Evolutionary conservation across 1,140 invertebrate species (phyloP), one percentile per base, ranked within the genome.

Genomic region (Trichonephila clavata): DNA sequence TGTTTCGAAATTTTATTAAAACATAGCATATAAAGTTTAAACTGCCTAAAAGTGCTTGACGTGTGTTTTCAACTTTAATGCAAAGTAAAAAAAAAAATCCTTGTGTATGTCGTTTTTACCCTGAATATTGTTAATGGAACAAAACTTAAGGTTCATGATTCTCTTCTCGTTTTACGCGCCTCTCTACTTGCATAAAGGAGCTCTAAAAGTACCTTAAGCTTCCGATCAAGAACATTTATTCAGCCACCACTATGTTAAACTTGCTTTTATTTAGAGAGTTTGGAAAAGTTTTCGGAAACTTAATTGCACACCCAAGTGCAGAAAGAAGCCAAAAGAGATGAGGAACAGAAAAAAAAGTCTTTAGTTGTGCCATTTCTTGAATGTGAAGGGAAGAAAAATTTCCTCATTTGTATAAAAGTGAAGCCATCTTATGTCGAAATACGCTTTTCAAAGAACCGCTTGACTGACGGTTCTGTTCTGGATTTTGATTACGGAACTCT

Each of bases 221-320:
- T 32, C 32, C 27, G 71, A 77, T 77, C 14, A 27, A 27, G 24
- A 77, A 77, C 27, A 27, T 77, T 77, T 77, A 77, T 77, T 32
- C 27, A 77, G 27, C 16, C 14, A 77, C 18, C 18, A 18, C n/a
- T 18, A 77, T 13, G 71, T 39, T 39, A 39, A 32, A 77, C 32
- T 77, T 5, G 71, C 32, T 39, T 77, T 77, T 32, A 77, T 77
- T 77, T 39, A 77, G 71, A 71, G 10, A 77, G 71, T 77, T 77
- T 77, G 71, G 71, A 77, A 77, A 77, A 77, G 71, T 77, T 77
- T 77, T 77, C 27, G 24, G 16, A 27, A 77, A 27, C 71, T 77
- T 77, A 77, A 77, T 77, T 77, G 71, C 71, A 77, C 6, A 77
- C 6, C 27, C 24, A 32, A 24, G 24, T 16, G 6, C 2, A 39